A percentile compares a stretch with the other conserved stretches of the same genome.
Conservation (phyloP, 2,113 vertebrate species). For the Gallinago undulata region DNA sequence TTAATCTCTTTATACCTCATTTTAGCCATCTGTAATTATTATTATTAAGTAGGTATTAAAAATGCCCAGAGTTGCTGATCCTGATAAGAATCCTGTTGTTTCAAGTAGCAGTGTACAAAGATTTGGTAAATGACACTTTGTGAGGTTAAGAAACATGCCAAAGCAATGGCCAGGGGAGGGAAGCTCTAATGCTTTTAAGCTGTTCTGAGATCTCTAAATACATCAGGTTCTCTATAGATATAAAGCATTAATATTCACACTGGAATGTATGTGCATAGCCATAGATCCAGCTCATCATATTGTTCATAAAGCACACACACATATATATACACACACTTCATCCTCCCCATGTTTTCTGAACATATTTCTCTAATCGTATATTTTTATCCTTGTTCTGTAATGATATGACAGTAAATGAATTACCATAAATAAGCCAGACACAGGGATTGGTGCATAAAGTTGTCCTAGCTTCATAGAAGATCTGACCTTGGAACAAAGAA, state of each 20-base stretch:
- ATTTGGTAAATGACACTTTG: not conserved
- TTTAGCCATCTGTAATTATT: slow-evolving; percentile 24
- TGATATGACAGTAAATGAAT: slow-evolving; percentile 45
- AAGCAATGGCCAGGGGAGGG: not conserved
- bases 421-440: slow-evolving; percentile 57
- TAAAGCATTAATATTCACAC: not conserved
- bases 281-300: not conserved
- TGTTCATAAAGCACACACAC: not conserved
- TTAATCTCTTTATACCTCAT: slow-evolving; percentile 22
- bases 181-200: not conserved
- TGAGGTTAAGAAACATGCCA: not conserved
- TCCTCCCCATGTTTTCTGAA: not conserved
- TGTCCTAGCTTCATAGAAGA: slow-evolving; percentile 44
- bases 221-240: not conserved
- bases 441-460: slow-evolving; percentile 38
- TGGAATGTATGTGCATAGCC: not conserved
- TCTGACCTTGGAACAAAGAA: slow-evolving; percentile 69
- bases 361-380: slow-evolving; percentile 14
- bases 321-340: not conserved
- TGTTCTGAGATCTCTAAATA: not conserved
- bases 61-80: not conserved
- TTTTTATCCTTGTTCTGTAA: slow-evolving; percentile 36
- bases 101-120: not conserved
- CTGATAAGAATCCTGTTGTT: not conserved
- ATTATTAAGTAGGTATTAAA: slow-evolving; percentile 31